Evolutionary conservation across 2,113 vertebrate genomes (phyloP).

Genomic region (Macrotis lagotis): DNA sequence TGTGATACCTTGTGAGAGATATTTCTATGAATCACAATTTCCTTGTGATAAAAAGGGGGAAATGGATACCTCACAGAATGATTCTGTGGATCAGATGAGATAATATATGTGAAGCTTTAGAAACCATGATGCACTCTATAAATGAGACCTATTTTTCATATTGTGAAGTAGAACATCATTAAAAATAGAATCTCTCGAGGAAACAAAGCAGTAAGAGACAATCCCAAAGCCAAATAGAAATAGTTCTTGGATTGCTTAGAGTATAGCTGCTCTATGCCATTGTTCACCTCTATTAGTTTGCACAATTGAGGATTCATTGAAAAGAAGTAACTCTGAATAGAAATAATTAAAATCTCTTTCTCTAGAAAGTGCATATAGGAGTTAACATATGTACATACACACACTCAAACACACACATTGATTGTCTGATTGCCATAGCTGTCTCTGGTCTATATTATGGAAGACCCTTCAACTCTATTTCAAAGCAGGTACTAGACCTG

Average conservation of each 20-base stretch:
- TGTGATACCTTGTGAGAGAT: background rate
- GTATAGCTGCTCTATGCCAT: background rate
- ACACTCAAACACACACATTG: background rate
- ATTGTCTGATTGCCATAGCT: background rate
- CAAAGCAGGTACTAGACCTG: background rate
- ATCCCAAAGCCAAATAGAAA: background rate
- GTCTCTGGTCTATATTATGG: background rate
- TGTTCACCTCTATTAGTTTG: slow-evolving; percentile 17
- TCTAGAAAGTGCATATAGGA: slow-evolving; percentile 3
- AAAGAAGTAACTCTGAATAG: background rate
- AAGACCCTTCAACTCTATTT: background rate
- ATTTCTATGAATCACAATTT: background rate
- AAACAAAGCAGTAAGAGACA: background rate
- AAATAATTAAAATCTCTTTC: background rate
- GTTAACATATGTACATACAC: background rate
- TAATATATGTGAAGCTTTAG: background rate
- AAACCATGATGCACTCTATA: background rate
- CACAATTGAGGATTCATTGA: background rate
- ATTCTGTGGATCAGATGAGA: background rate
- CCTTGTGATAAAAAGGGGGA: background rate
- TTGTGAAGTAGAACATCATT: slow-evolving; percentile 4
- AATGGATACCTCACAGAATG: background rate
- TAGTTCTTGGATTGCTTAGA: slow-evolving; percentile 2
- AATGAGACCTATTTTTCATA: background rate
- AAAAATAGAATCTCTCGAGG: background rate